Base-by-base conservation (phyloP, 2,888 invertebrate genomes). In the Acleris literana region DNA sequence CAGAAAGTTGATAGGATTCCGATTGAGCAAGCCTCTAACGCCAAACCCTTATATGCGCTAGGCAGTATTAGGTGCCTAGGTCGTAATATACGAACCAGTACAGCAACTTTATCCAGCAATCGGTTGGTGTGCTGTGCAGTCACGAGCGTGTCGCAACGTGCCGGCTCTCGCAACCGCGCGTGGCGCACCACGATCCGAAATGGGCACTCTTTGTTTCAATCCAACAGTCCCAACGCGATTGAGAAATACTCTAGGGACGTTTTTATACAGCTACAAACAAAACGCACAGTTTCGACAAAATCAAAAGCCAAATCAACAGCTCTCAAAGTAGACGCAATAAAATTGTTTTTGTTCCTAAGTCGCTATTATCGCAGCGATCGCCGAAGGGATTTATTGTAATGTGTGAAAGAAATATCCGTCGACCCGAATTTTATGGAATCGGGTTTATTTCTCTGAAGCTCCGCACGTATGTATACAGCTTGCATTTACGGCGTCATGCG, bases 401-500 rank as follows among this genome's bases (percentile, higher is more conserved):
- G 74, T 77, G 77, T 78, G 74, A 79, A 77, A 80, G 76, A 76
- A 81, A 81, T 79, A 81, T 75, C 78, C 81, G 80, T 81, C 81
- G 81, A 80, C 74, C 74, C 77, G 71, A 80, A 78, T 82, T 88
- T 88, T 86, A 87, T 85, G 73, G 75, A 77, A 76, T 78, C 73
- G 72, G 78, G 61, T 83, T 84, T 84, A 84, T 85, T 83, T 79
- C 80, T 72, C 71, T 72, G 71, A 56, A 57, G 52, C 46, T 46
- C 61, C 65, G 60, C 55, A 56, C 64, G 64, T 60, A 64, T 60
- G 60, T 61, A 72, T 80, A 80, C 79, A 75, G 82, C 76, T 78
- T 82, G 83, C 80, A 84, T 90, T 90, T 89, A 90, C 87, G 87
- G 82, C 76, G 80, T 82, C 84, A 86, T 83, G 84, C 78, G 85